Base-by-base conservation (phyloP, 2,113 vertebrate species). In the Oncorhynchus clarkii region DNA sequence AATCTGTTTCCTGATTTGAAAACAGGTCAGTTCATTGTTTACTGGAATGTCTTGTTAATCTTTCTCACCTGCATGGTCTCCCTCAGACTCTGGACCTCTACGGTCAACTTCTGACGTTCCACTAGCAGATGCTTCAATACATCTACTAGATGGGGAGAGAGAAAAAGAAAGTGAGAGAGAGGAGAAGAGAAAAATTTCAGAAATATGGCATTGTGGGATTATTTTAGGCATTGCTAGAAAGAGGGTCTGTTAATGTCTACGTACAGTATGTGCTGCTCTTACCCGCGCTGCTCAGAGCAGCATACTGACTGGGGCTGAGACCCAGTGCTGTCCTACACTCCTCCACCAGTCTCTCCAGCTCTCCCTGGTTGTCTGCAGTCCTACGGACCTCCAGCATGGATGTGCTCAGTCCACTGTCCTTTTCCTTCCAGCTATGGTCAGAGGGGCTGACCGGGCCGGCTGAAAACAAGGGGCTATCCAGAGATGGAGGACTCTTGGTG, bases 1-100 rank as follows among this genome's bases (percentile, higher is more conserved):
- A 54, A 54, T 54, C 14, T 54, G 49, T 54, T 5, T 54, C 16
- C 14, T 16, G 12, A 45, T 45, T 45, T 45, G 39, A 9, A 45
- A 45, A 45, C 39, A 13, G 51, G 51, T 14, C 51, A 54, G 51
- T 54, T 18, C 7, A 67, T 5, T n/a, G 29, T 68, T 27, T 20
- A 74, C 4, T 64, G 66, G 64, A n/a, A 26, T 12, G 18, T 1
- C 5, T 20, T 75, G 57, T 2, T 1, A 2, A 20, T 67, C 27
- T 70, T 65, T 69, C 87, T 88, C 64, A 94, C 93, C 93, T 92
- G 83, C 62, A 93, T 79, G 27, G 87, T 87, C 57, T 75, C 89
- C 78, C 85, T 93, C 80, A 92, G 71, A 76, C 73, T 88, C 72
- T 76, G 89, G 80, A 93, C 80, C 73, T 94, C 92, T 54, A 75